Conservation (phyloP, 2,888 invertebrate genomes). For the Psococerastis gibbosa region DNA sequence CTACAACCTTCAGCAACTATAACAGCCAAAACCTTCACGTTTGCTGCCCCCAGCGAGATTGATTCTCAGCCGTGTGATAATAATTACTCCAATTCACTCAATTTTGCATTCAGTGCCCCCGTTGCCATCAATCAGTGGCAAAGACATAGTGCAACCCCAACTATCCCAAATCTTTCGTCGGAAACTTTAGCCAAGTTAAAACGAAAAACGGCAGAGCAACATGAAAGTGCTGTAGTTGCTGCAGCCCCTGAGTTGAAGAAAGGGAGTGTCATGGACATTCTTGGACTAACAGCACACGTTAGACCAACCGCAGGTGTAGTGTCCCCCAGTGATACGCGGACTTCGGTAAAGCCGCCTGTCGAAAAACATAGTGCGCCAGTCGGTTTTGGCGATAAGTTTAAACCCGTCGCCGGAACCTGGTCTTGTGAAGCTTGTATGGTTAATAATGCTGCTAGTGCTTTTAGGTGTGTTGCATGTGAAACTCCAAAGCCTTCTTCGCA, state of each 20-base stretch:
- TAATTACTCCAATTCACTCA: constrained; percentile 29
- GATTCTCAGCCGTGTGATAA: constrained; percentile 21
- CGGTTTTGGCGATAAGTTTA: constrained; percentile 15
- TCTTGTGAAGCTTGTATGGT: constrained; percentile 37
- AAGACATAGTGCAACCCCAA: neutral
- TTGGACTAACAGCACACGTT: too few relatives aligned
- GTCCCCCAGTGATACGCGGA: constrained; percentile 41
- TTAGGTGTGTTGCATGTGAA: constrained; percentile 34
- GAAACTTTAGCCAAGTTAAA: constrained; percentile 14
- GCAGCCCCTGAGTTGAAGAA: constrained; percentile 23
- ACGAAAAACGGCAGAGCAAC: neutral
- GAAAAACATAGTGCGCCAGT: too few relatives aligned
- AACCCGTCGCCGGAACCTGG: constrained; percentile 27
- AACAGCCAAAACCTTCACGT: constrained; percentile 22
- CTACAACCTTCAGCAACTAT: constrained; percentile 9
- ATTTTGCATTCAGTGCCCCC: constrained; percentile 38
- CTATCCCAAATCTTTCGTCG: neutral
- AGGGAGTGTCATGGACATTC: constrained; percentile 28
- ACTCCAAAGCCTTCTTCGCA: constrained; percentile 27
- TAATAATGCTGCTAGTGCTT: constrained; percentile 28
- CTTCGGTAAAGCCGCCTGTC: constrained; percentile 22
- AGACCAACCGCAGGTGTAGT: too few relatives aligned
- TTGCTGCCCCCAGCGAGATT: constrained; percentile 31
- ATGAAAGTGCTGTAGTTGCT: constrained; percentile 5
- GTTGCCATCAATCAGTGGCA: constrained; percentile 24